A percentile compares a stretch with the other conserved stretches of the same genome.
Conservation (phyloP, 2,113 vertebrate genomes). For the Platichthys stellatus region DNA sequence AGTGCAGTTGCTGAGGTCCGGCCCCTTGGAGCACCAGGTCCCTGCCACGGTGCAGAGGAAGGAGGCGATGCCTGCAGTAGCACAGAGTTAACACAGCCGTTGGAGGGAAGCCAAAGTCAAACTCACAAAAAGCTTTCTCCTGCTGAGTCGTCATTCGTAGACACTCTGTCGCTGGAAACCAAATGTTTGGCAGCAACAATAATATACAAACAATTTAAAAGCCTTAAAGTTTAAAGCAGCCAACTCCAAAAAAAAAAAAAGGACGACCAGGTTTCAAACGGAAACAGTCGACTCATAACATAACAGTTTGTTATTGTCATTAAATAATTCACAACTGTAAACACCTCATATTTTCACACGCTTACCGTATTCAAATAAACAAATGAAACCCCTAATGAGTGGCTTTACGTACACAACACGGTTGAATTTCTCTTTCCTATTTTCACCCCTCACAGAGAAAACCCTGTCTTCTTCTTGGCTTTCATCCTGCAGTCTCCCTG, state of each 20-base stretch:
- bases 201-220: constrained; percentile 57
- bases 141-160: constrained; percentile 61
- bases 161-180: constrained; percentile 21
- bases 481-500: constrained; percentile 39
- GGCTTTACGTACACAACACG: too few species aligned
- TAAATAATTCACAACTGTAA: constrained; percentile 21
- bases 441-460: constrained; percentile 33
- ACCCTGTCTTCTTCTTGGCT: constrained; percentile 34
- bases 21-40: constrained; percentile 92
- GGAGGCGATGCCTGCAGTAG: constrained; percentile 89
- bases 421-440: neutral
- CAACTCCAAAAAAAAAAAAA: neutral
- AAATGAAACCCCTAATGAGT: constrained; percentile 31
- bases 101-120: constrained; percentile 46
- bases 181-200: constrained; percentile 34
- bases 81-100: constrained; percentile 80
- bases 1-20: constrained; percentile 99
- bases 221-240: constrained; percentile 22
- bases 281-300: neutral
- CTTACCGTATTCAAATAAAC: neutral
- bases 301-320: neutral
- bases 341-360: constrained; percentile 6
- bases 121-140: constrained; percentile 43
- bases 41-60: constrained; percentile 91
- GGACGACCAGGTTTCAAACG: constrained; percentile 21